These are phyloP conservation scores for Catamblyrhynchus diadema DNA, from an alignment of 2,797 vertebrate species.

Conservation along the genomic window DNA sequence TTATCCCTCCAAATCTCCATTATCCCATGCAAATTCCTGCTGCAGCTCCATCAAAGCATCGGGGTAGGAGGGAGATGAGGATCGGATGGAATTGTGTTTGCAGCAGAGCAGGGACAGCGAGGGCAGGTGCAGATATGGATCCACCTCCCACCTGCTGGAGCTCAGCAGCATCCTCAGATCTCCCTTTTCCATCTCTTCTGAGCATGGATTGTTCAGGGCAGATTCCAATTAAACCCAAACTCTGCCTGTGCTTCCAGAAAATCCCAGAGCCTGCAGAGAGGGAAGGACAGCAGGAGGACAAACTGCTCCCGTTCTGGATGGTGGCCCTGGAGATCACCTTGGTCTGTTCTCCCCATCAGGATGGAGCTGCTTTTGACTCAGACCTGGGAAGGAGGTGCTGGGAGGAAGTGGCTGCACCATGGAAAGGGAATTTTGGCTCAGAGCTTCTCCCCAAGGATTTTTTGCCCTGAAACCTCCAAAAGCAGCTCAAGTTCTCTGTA, in stretches of 20 bases:
- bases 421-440: background rate
- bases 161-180: background rate
- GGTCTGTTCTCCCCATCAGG: accelerated
- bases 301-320: background rate
- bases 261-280: background rate
- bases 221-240: background rate
- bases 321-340: background rate
- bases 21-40: background rate
- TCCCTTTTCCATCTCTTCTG: background rate
- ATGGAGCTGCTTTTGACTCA: background rate
- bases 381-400: background rate
- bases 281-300: background rate
- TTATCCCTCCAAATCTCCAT: background rate
- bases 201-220: background rate
- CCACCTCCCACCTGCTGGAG: background rate
- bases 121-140: background rate
- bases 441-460: background rate
- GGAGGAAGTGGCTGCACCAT: background rate
- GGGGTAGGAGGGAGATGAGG: background rate
- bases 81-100: slow-evolving; percentile 3
- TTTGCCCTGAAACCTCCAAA: background rate
- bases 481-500: background rate
- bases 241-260: background rate
- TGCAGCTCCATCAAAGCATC: background rate
- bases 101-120: background rate